Conservation (phyloP, 2,888 invertebrate genomes). For the Callyntrura guangdongensis region DNA sequence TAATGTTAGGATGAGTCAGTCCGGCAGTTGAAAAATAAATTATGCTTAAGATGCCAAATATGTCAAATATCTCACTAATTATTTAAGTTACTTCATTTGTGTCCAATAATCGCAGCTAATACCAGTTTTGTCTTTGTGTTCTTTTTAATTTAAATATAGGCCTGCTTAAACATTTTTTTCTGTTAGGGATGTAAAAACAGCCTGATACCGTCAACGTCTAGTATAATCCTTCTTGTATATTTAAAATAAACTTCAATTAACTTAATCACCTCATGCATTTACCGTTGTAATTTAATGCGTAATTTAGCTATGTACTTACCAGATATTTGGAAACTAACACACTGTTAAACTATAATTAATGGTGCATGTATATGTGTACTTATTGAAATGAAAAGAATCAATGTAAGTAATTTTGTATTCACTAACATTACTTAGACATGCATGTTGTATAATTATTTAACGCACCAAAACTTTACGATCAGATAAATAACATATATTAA, state of each 20-base stretch:
- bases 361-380: constrained; percentile 7
- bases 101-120: neutral
- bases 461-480: constrained; percentile 26
- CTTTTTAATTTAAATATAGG: neutral
- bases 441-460: constrained; percentile 4
- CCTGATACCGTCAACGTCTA: neutral
- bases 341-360: neutral
- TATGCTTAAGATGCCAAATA: constrained; percentile 14
- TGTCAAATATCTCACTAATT: constrained; percentile 7
- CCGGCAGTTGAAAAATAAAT: neutral
- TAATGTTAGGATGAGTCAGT: neutral
- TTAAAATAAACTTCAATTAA: neutral
- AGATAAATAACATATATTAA: neutral
- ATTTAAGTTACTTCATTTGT: neutral
- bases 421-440: neutral
- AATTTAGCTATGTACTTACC: neutral
- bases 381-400: neutral
- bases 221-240: neutral
- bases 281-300: constrained; percentile 1
- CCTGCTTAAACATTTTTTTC: neutral
- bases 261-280: constrained; percentile 9
- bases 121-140: neutral
- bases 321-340: neutral
- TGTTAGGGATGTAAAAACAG: neutral
- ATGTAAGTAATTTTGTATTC: constrained; percentile 18